Base-by-base conservation (phyloP, 2,888 invertebrate genomes). In the Drosophila aldrichi region DNA sequence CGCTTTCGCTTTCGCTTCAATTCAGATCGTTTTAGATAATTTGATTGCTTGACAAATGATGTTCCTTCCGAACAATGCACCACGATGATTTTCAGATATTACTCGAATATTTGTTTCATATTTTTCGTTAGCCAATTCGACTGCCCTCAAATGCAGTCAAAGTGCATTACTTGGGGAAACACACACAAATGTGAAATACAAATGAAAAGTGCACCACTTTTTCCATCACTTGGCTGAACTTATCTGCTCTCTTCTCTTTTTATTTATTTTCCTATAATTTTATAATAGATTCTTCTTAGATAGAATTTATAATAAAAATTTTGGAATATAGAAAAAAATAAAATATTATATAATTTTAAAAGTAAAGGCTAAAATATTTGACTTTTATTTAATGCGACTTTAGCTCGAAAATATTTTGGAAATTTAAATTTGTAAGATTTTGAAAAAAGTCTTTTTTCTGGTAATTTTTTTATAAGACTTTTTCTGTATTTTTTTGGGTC, bases 11-110 rank as follows among this genome's bases (percentile, higher is more conserved):
- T 32, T 32, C 29, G 67, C 72, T 72, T 57, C 43, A 71, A 58
- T 55, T 59, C 22, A 34, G 43, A 54, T 34, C 57, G 59, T 38
- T 49, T 57, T 57, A 34, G 48, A 20, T 20, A 20, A 14, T 18
- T 34, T 51, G 20, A 16, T 20, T 36, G 20, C 29, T 29, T 9
- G 29, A 29, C 18, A 48, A 48, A 48, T 63, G 22, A 32, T 43
- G 58, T 73, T 72, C 22, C 62, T 56, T 62, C 67, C 74, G 46
- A 68, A 64, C 40, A 63, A 52, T 65, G 71, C 74, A 73, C 62
- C 46, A 46, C 46, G n/a, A 10, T n/a, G 14, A 12, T 34, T 52
- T 36, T 32, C 32, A 32, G 32, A 32, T 32, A 32, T 32, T 32
- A 32, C 0, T 34, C 8, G 20, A 1, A 34, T 51, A 20, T 43